A percentile compares a stretch with the other conserved stretches of the same genome.
Evolutionary conservation across 1,140 invertebrate species (phyloP).

Genomic region (Psilanteris sp.): DNA sequence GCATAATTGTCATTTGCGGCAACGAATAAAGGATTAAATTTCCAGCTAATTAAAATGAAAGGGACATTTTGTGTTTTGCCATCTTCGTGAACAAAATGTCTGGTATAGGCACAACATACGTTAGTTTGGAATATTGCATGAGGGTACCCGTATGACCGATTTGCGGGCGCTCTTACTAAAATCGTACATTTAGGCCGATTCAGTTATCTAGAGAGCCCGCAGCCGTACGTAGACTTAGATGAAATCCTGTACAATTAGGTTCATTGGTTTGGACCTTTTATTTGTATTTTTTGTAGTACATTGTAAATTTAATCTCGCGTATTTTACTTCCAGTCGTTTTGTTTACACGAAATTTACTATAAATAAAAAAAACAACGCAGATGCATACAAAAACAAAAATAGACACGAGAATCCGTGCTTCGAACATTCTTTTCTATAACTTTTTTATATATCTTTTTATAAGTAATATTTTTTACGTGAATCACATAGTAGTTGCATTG

Average conservation of each 20-base stretch:
- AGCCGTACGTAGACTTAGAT: constrained; percentile 67
- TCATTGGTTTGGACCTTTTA: constrained; percentile 33
- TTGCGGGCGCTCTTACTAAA: constrained; percentile 64
- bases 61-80: constrained; percentile 16
- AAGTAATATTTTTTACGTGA: too few species aligned
- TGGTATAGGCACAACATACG: constrained; percentile 64
- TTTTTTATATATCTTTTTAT: too few species aligned
- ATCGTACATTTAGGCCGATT: constrained; percentile 72
- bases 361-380: too few species aligned
- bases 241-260: constrained; percentile 57
- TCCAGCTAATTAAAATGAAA: constrained; percentile 37
- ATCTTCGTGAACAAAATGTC: constrained; percentile 43
- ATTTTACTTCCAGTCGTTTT: too few species aligned
- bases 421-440: too few species aligned
- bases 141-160: constrained; percentile 74
- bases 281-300: too few species aligned
- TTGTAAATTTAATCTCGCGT: too few species aligned
- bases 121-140: constrained; percentile 72
- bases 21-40: constrained; percentile 9
- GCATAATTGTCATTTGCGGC: too few species aligned
- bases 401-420: too few species aligned
- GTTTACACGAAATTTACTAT: too few species aligned
- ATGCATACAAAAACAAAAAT: too few species aligned
- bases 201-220: constrained; percentile 75
- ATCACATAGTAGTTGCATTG: too few species aligned